Percentiles rank a stretch among this genome's conserved stretches.
These are phyloP conservation scores for Rallus crepitans DNA, from an alignment of 2,797 vertebrate species.

Conservation along the genomic window DNA sequence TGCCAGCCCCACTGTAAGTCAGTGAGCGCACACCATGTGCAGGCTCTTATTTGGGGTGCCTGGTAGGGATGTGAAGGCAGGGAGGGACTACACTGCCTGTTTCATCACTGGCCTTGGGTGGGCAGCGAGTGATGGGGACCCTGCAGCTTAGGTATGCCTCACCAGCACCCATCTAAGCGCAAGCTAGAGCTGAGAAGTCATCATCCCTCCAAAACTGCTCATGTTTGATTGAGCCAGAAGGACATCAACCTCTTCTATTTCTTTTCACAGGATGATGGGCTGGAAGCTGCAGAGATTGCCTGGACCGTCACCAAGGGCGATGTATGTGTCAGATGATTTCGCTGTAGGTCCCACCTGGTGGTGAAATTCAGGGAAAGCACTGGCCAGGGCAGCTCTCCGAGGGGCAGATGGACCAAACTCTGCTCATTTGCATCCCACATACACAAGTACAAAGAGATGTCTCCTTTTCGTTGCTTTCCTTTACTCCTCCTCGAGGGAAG, in stretches of 20 bases:
- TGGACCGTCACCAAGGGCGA: accelerated
- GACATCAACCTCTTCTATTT: neutral
- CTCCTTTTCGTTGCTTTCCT: neutral
- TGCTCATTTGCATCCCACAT: neutral
- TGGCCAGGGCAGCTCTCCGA: neutral
- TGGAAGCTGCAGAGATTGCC: neutral
- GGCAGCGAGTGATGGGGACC: neutral
- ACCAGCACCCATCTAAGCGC: neutral
- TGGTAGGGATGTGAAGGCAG: neutral
- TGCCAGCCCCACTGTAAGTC: neutral
- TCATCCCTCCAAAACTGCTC: neutral
- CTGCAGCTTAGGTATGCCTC: neutral
- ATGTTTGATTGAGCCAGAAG: neutral
- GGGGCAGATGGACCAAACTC: neutral
- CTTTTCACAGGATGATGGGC: neutral
- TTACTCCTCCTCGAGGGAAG: neutral
- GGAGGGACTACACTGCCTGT: neutral
- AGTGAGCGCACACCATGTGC: accelerated
- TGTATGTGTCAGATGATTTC: neutral
- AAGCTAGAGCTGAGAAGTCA: neutral
- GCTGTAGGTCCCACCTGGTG: neutral
- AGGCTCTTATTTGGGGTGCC: neutral
- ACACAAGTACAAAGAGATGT: neutral
- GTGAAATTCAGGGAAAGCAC: neutral
- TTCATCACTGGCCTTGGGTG: neutral